Evolutionary conservation across 2,113 vertebrate species (phyloP), one percentile per base, ranked within the genome.

Genomic region (Prolemur simus): DNA sequence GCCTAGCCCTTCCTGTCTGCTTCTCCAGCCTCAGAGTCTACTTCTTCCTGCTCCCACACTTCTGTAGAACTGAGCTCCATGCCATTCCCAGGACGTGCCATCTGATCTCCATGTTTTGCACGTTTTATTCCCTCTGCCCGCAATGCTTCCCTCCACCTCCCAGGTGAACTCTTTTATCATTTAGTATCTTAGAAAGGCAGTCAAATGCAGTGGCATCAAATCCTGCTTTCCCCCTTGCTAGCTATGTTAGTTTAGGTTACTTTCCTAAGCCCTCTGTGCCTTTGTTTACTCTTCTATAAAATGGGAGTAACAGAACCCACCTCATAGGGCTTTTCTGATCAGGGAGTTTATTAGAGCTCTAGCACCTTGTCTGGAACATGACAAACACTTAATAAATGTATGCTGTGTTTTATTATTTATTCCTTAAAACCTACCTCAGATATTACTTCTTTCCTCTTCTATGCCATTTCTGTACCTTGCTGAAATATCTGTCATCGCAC

Each of bases 211-310:
- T 9, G n/a, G 10, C 42, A 39, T 80, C 42, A 42, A 73, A 49
- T 58, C 39, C 54, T 52, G 54, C 52, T 86, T 69, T 68, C 29
- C 47, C 12, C 14, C 49, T 37, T 56, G 32, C 29, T n/a, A 23
- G 6, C 64, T 93, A 12, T n/a, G 9, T 66, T 66, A 83, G 12
- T 45, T 66, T 74, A 47, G 20, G 23, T n/a, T 23, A 23, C 23
- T 66, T 63, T 45, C 58, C 37, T 54, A 90, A 83, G 42, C 9
- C 7, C 34, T 88, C 85, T 45, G 13, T 34, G 34, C 56, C 49
- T 87, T 34, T 20, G 39, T 87, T 82, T 85, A 29, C 49, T 88
- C 32, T n/a, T 91, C 68, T 45, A 4, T 80, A 71, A 96, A 94
- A 71, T 49, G 29, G 81, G 52, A 92, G 69, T 37, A 64, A 86